Percentiles rank a stretch among this genome's conserved stretches.
Conservation (phyloP, 2,113 vertebrate genomes). For the Forbesichthys agassizii region DNA sequence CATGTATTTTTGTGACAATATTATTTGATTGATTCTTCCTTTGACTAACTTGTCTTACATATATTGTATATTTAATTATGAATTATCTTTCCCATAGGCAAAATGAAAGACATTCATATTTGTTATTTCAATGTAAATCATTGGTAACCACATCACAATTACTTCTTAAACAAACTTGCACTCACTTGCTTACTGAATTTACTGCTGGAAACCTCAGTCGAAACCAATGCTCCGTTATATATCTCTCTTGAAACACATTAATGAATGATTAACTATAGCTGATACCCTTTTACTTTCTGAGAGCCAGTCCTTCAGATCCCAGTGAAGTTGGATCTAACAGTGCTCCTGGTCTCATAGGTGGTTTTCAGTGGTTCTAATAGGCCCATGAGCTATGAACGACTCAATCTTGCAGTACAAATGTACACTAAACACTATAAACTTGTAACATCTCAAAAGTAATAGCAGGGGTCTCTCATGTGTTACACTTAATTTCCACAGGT, state of each 20-base stretch:
- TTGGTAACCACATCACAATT: background rate
- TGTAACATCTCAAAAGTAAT: no score
- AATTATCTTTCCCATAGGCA: no score
- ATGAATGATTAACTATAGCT: slow-evolving; percentile 42
- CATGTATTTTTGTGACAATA: background rate
- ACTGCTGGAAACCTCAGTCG: slow-evolving; percentile 24
- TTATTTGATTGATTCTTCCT: no score
- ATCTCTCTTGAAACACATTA: slow-evolving; percentile 11
- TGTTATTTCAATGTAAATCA: background rate
- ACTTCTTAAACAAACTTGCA: background rate
- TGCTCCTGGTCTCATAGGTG: background rate
- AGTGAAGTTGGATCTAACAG: slow-evolving; percentile 31
- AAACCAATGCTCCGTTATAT: background rate
- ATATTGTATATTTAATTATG: no score
- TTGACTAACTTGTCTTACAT: no score
- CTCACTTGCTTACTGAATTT: background rate
- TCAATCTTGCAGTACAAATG: background rate
- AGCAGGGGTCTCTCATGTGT: no score
- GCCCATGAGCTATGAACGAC: background rate
- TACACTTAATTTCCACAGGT: no score
- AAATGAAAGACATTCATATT: background rate
- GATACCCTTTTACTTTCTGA: slow-evolving; percentile 23
- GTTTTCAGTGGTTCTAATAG: no score
- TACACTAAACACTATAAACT: background rate
- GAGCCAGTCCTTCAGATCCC: slow-evolving; percentile 29